Conservation (phyloP, 2,113 vertebrate genomes). For the Perca flavescens region DNA sequence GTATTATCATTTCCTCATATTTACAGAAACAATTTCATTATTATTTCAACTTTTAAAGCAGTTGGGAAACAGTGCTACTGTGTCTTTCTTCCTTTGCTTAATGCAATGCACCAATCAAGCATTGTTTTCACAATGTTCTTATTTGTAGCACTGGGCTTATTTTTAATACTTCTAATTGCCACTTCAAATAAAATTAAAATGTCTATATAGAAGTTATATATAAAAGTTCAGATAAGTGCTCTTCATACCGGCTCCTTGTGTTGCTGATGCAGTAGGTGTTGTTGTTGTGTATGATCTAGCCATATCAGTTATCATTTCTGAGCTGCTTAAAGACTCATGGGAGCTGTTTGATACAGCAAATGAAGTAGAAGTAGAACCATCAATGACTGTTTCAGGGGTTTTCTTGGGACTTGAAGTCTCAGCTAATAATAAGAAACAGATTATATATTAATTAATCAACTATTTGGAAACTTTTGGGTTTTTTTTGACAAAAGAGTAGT, state of each 20-base stretch:
- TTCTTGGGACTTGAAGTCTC: background rate
- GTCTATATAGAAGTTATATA: background rate
- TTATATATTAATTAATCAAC: background rate
- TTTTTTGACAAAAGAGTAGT: background rate
- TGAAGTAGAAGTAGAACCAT: background rate
- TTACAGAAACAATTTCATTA: no score
- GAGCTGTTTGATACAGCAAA: background rate
- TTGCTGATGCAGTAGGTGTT: background rate
- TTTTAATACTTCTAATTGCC: background rate
- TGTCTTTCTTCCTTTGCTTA: no score
- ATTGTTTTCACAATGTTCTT: background rate
- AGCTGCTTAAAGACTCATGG: background rate
- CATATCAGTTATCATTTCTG: background rate
- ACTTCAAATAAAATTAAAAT: background rate
- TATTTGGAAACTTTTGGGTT: background rate
- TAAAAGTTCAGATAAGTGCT: background rate
- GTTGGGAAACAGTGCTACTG: no score
- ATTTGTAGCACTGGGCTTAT: background rate
- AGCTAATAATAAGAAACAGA: constrained; percentile 11
- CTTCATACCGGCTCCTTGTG: constrained; percentile 16
- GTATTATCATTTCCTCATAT: no score
- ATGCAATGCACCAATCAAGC: no score
- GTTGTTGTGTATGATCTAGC: background rate
- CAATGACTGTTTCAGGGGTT: background rate
- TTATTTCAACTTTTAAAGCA: no score